These are phyloP conservation scores for Sylvia borin DNA, from an alignment of 2,797 vertebrate genomes.

Conservation along the genomic window DNA sequence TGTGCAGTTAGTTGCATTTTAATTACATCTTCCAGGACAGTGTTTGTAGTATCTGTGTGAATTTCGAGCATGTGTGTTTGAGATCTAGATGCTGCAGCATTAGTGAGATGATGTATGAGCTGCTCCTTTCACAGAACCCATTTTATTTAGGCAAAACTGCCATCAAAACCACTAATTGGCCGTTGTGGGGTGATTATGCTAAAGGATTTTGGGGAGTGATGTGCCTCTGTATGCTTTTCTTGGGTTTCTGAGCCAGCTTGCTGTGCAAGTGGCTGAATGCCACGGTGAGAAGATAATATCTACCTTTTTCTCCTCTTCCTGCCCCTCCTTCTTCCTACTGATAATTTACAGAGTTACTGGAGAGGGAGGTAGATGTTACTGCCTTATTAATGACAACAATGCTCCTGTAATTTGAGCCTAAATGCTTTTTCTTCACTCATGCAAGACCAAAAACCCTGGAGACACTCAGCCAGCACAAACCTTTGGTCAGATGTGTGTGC, in stretches of 20 bases:
- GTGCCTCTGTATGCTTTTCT: not conserved
- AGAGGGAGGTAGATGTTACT: not conserved
- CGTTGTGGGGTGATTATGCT: accelerated
- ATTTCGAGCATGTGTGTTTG: not conserved
- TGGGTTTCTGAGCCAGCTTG: not conserved
- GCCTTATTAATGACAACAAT: not conserved
- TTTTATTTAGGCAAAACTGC: not conserved
- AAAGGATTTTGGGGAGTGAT: not conserved
- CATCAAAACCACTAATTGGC: not conserved
- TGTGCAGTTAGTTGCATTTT: not conserved
- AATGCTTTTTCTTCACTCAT: not conserved
- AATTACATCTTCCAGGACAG: not conserved
- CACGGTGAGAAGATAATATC: not conserved
- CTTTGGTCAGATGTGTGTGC: not conserved
- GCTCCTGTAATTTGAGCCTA: not conserved
- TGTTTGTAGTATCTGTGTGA: not conserved
- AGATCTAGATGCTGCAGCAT: not conserved
- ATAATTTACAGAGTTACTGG: not conserved
- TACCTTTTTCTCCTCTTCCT: not conserved
- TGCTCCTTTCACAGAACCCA: not conserved
- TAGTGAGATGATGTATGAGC: not conserved
- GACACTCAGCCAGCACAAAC: not conserved
- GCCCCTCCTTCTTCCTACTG: not conserved
- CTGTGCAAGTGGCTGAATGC: not conserved
- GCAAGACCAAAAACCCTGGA: not conserved